Evolutionary conservation across 2,113 vertebrate species (phyloP), one percentile per base, ranked within the genome.

Genomic region (Lipotes vexillifer): DNA sequence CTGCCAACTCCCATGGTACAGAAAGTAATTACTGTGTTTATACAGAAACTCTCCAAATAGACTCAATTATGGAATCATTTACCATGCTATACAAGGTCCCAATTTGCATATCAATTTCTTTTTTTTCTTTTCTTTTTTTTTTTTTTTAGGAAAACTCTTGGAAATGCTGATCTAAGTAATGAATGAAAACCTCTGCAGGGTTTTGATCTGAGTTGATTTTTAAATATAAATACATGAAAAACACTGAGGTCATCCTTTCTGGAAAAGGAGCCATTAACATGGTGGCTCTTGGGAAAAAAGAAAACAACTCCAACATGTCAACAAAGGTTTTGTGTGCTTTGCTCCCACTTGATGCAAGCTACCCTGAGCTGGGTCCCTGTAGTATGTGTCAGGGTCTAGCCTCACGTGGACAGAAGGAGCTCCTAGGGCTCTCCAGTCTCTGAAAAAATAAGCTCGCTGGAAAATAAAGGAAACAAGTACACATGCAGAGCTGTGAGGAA

Each of bases 141-240:
- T 38, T 83, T 71, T 87, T 71, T 18, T 20, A 46, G 41, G 41
- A 82, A 90, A 59, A 46, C 46, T 90, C 20, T 57, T 72, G 29
- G 52, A 85, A 75, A 90, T 41, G 57, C 66, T 81, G 63, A 38
- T 87, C 44, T 71, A 52, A 23, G 13, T 71, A 49, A 88, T 57
- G 66, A 82, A 95, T 57, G 66, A 82, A 95, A 84, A 97, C 17
- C 13, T 77, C 77, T 85, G 8, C 13, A 80, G 65, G 18, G 57
- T 95, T 95, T 85, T 74, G 63, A 72, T 61, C 46, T 55, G 49
- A 80, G n/a, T 29, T 93, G 57, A 80, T 18, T 29, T 74, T 83
- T 44, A 96, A 84, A 84, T 29, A 74, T 66, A 81, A 93, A 87
- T 57, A 83, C 15, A 68, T 72, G 77, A 65, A 81, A 94, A 93